Conservation (phyloP, 2,888 invertebrate species). For the Gonocerus acuteangulatus region DNA sequence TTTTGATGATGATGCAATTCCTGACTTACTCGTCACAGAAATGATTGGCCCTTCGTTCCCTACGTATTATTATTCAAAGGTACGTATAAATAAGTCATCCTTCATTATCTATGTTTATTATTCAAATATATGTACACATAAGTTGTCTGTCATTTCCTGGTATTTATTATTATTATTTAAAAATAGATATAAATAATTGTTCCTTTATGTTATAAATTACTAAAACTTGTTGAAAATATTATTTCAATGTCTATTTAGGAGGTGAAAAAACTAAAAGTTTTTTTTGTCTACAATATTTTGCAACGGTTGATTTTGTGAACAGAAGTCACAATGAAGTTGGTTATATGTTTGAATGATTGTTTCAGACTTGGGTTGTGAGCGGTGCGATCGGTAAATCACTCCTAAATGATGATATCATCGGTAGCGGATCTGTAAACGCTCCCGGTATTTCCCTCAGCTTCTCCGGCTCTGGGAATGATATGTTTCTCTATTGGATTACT, state of each 20-base stretch:
- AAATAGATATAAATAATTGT: too few relatives aligned
- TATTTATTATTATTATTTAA: too few relatives aligned
- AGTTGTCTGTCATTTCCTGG: too few relatives aligned
- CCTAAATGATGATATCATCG: constrained; percentile 51
- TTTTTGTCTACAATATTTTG: too few relatives aligned
- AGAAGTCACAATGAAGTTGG: too few relatives aligned
- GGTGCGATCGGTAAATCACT: constrained; percentile 43
- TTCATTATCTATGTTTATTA: background rate
- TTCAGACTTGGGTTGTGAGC: constrained; percentile 38
- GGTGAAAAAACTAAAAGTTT: too few relatives aligned
- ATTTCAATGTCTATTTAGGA: too few relatives aligned
- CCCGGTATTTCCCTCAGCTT: constrained; percentile 53
- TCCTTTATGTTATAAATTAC: too few relatives aligned
- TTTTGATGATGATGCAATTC: constrained; percentile 66
- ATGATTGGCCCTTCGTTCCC: constrained; percentile 63
- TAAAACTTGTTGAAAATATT: too few relatives aligned
- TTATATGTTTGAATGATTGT: too few relatives aligned
- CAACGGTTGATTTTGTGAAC: too few relatives aligned
- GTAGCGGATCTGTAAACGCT: constrained; percentile 55
- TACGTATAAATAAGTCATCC: constrained; percentile 39
- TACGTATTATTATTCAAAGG: constrained; percentile 64
- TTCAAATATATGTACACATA: background rate
- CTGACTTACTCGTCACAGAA: constrained; percentile 70
- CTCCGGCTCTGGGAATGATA: constrained; percentile 61
- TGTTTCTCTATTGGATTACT: constrained; percentile 69